Base-by-base conservation (phyloP, 2,113 vertebrate species). In the Ctenomys sociabilis region DNA sequence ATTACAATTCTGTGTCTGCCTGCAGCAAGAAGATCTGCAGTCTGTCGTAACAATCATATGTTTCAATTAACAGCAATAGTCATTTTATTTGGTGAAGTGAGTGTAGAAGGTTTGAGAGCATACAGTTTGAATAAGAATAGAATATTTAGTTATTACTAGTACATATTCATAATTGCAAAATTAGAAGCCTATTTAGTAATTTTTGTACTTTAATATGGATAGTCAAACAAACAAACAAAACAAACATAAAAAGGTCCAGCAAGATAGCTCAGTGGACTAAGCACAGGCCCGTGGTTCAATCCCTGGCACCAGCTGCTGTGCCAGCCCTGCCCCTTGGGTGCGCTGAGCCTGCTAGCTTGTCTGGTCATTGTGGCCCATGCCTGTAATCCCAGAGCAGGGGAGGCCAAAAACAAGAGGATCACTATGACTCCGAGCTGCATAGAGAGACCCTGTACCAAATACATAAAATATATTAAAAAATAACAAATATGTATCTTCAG, bases 1-100 rank as follows among this genome's bases (percentile, higher is more conserved):
- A 85, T 96, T 98, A 92, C 94, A 93, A 66, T 97, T 95, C 89
- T 88, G 83, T 96, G 96, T 97, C 80, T 96, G 70, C 94, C 95
- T 86, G 24, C 14, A 98, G 73, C 70, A 94, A 73, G 92, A 94
- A 85, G 54, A 68, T 91, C 90, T 73, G 3, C 37, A 92, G 40
- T 85, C 77, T 85, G 49, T 87, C 88, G 22, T 97, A 96, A 85
- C 92, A 96, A 26, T 93, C 40, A 66, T 26, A 68, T 81, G 85
- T 95, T 98, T 95, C 73, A 75, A 73, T 97, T 94, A 95, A 3
- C 3, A 22, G 80, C 6, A 90, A 88, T 81, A 11, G 2, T 93
- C 2, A 70, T 72, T 68, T 96, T 91, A 43, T 54, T 98, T 90
- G 70, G 77, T 93, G 92, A 88, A 80, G 77, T 95, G 59, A 90